Conservation (phyloP, 2,888 invertebrate genomes). For the Morpho deidamia region DNA sequence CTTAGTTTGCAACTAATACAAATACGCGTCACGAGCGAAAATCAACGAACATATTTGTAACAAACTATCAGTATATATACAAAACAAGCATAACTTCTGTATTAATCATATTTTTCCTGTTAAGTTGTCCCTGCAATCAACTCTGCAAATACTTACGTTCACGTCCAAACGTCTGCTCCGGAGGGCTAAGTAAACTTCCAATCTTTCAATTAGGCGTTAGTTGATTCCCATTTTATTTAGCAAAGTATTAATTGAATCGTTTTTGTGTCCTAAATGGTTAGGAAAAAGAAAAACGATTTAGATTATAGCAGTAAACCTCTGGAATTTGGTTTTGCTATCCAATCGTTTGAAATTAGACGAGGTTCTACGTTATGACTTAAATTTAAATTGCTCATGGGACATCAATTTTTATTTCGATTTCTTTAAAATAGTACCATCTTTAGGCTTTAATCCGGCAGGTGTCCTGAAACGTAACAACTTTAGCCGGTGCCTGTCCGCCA, state of each 20-base stretch:
- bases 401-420: too few species aligned
- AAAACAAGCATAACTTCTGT: slow-evolving; percentile 1
- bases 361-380: too few species aligned
- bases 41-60: background rate
- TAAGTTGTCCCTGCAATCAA: slow-evolving; percentile 13
- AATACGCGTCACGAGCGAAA: background rate
- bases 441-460: slow-evolving; percentile 2
- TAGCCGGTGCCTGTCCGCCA: slow-evolving; percentile 6
- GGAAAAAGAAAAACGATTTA: too few species aligned
- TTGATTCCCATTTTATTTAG: slow-evolving; percentile 25
- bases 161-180: slow-evolving; percentile 11
- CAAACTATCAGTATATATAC: slow-evolving; percentile 1
- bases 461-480: slow-evolving; percentile 14
- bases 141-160: slow-evolving; percentile 15
- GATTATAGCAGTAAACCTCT: too few species aligned
- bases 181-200: slow-evolving; percentile 22
- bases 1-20: background rate
- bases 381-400: too few species aligned
- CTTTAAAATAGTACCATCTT: background rate
- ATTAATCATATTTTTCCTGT: slow-evolving; percentile 7
- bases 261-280: slow-evolving; percentile 14
- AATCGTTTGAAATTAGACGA: too few species aligned
- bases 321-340: too few species aligned
- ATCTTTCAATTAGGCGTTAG: slow-evolving; percentile 27
- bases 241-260: slow-evolving; percentile 28